Conservation (phyloP, 2,888 invertebrate species). For the Calliopum simillimum region DNA sequence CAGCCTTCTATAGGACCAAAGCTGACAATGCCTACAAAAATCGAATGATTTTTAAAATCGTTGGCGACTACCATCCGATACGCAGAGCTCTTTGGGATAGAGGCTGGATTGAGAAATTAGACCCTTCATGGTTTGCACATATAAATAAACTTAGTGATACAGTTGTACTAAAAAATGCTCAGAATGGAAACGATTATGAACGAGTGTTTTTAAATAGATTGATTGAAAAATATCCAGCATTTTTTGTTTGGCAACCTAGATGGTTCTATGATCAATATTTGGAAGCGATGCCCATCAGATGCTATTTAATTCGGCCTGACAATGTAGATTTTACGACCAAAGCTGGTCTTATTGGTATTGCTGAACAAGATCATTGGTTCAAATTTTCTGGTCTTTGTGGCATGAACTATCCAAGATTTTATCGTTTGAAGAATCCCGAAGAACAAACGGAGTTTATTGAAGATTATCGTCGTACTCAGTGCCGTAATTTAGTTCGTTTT, state of each 20-base stretch:
- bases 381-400: slow-evolving; percentile 57
- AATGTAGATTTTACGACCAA: slow-evolving; percentile 69
- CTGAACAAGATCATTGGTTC: slow-evolving; percentile 61
- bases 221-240: slow-evolving; percentile 73
- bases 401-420: slow-evolving; percentile 78
- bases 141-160: slow-evolving; percentile 57
- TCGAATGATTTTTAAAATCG: slow-evolving; percentile 59
- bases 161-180: slow-evolving; percentile 52
- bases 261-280: slow-evolving; percentile 48
- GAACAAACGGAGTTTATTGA: slow-evolving; percentile 55
- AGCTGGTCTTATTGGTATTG: slow-evolving; percentile 66
- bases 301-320: slow-evolving; percentile 57
- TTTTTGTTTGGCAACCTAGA: slow-evolving; percentile 77
- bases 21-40: slow-evolving; percentile 57
- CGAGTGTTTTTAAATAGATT: slow-evolving; percentile 70
- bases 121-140: slow-evolving; percentile 54
- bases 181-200: slow-evolving; percentile 59
- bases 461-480: slow-evolving; percentile 83
- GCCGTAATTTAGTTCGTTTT: slow-evolving; percentile 78
- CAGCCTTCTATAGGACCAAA: slow-evolving; percentile 49
- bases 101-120: slow-evolving; percentile 81
- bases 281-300: slow-evolving; percentile 51
- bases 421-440: slow-evolving; percentile 53
- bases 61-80: slow-evolving; percentile 47
- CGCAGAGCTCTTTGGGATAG: neutral